A percentile compares a stretch with the other conserved stretches of the same genome.
phyloP scores from a whole-genome alignment of 2,797 vertebrate genomes.

The Notamacropus eugenii region DNA sequence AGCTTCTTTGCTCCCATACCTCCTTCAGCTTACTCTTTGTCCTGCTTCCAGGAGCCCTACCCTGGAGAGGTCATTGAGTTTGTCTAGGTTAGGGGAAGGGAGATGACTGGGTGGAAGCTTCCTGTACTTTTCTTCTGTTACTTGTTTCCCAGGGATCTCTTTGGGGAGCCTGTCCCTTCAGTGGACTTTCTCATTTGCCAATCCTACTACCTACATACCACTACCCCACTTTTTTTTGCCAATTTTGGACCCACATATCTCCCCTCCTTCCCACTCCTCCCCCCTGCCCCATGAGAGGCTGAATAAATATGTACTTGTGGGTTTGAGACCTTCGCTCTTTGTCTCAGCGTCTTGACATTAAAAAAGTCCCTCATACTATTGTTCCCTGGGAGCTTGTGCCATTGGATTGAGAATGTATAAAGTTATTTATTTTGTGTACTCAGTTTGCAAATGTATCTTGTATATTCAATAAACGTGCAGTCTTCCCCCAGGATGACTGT shows the following conservation, averaged over 20 bases:
- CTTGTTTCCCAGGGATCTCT: background rate
- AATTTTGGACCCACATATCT: background rate
- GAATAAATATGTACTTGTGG: constrained; percentile 47
- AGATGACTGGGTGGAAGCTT: background rate
- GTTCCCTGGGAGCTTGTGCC: constrained; percentile 76
- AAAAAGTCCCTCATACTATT: constrained; percentile 34
- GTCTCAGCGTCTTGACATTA: constrained; percentile 50
- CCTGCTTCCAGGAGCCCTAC: background rate
- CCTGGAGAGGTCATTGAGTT: background rate
- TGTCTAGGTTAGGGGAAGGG: background rate
- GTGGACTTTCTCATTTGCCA: background rate
- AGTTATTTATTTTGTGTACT: constrained; percentile 89
- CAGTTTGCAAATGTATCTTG: constrained; percentile 78
- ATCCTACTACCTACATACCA: background rate
- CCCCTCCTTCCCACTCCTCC: background rate
- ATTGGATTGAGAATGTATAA: constrained; percentile 79
- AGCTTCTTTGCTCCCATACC: background rate
- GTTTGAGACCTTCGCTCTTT: constrained; percentile 38
- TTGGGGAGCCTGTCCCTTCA: background rate
- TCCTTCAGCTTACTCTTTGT: background rate
- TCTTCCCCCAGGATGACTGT: constrained; percentile 65
- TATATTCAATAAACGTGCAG: constrained; percentile 77
- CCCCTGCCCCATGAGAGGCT: background rate
- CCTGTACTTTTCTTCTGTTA: background rate
- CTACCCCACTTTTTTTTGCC: background rate